Percentiles rank a stretch among this genome's conserved stretches.
Evolutionary conservation across 2,888 invertebrate genomes (phyloP).

Genomic region (Zelleria hepariella): DNA sequence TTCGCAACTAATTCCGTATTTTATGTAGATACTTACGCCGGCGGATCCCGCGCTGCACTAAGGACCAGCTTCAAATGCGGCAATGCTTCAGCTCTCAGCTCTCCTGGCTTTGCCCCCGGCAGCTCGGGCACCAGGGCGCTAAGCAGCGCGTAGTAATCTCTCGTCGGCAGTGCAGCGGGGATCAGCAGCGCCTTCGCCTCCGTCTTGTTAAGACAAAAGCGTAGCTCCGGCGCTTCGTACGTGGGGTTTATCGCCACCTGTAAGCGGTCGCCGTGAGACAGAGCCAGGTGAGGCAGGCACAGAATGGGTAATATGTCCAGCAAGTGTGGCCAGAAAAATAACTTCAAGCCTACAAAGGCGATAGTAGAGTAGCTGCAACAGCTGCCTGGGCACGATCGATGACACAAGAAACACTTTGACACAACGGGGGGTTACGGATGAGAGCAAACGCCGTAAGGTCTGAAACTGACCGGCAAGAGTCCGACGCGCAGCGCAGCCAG

Average conservation of each 20-base stretch:
- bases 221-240: constrained; percentile 79
- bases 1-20: neutral
- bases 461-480: constrained; percentile 74
- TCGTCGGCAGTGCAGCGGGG: constrained; percentile 73
- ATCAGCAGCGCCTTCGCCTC: constrained; percentile 78
- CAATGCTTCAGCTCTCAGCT: constrained; percentile 51
- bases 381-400: too few species aligned
- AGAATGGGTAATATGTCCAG: too few species aligned
- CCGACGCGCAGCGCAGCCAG: constrained; percentile 83
- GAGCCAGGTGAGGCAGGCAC: too few species aligned
- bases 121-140: constrained; percentile 73
- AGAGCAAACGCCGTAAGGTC: neutral
- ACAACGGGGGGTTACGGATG: neutral
- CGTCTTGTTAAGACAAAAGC: constrained; percentile 82
- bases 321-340: too few species aligned
- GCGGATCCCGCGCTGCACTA: constrained; percentile 58
- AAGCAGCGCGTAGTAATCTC: constrained; percentile 78
- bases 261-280: too few species aligned
- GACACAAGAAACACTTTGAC: neutral
- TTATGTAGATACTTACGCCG: constrained; percentile 56
- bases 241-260: constrained; percentile 86
- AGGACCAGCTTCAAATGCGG: constrained; percentile 73
- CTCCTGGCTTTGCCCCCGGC: constrained; percentile 37
- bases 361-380: neutral
- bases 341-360: too few species aligned